Evolutionary conservation across 2,113 vertebrate species (phyloP).

Genomic region (Dipodomys stephensi): DNA sequence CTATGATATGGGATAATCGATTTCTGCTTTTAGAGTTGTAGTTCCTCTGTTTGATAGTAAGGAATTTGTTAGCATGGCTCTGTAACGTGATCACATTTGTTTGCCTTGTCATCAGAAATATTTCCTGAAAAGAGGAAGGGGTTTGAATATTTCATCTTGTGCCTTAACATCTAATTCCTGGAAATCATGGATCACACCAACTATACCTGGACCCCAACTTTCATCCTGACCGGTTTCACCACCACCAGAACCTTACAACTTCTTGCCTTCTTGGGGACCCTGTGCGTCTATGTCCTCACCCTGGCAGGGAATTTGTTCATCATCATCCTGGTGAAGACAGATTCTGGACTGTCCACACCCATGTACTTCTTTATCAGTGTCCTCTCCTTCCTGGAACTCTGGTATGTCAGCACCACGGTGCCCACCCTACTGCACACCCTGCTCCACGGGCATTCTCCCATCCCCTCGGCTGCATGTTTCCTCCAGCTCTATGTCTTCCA

Average conservation of each 20-base stretch:
- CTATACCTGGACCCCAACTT: constrained; percentile 22
- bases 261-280: constrained; percentile 1
- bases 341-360: constrained; percentile 59
- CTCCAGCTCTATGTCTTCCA: constrained; percentile 77
- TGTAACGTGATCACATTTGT: neutral
- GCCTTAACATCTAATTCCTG: neutral
- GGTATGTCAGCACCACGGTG: constrained; percentile 60
- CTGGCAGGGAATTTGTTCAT: constrained; percentile 75
- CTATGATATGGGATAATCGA: accelerated
- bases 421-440: constrained; percentile 67
- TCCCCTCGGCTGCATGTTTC: constrained; percentile 65
- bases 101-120: neutral
- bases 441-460: neutral
- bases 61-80: neutral
- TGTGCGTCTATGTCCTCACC: constrained; percentile 70
- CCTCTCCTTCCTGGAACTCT: constrained; percentile 77
- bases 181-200: constrained; percentile 50
- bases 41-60: neutral
- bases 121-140: neutral
- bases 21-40: neutral
- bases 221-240: constrained; percentile 61
- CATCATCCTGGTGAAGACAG: constrained; percentile 58
- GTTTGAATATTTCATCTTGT: neutral
- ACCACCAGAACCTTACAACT: neutral
- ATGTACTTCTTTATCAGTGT: constrained; percentile 81